Evolutionary conservation across 2,797 vertebrate genomes (phyloP), one percentile per base, ranked within the genome.

Genomic region (Cuculus canorus): DNA sequence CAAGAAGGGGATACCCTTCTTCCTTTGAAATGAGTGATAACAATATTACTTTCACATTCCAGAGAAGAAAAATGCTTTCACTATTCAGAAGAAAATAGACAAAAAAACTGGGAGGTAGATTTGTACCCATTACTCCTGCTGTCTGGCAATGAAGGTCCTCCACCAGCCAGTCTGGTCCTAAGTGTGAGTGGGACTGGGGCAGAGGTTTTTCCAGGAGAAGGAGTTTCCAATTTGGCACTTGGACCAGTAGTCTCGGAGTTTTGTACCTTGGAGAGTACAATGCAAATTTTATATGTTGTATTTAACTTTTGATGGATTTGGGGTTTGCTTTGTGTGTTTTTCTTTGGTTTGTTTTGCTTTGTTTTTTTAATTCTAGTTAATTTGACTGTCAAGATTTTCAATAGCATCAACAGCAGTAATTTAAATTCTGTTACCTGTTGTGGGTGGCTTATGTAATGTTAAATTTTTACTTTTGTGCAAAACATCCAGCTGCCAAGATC

Each of bases 341-440:
- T 30, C 10, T 61, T 28, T 22, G 18, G 9, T 25, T 25, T 54
- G 47, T 48, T 48, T 48, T 48, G 47, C 47, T 12, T 48, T 48
- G 45, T 47, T 60, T 64, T 75, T 80, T 48, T 10, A 35, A 64
- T 80, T 71, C 48, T 43, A 43, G 30, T 88, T 92, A 93, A 87
- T 94, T 95, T 93, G 60, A 86, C 93, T 94, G 87, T 93, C 95
- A 96, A 77, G 70, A 37, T 85, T 96, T 94, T 93, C 92, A 92
- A 52, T 57, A 68, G 59, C 52, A 88, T 73, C 65, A 96, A 75
- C 63, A 82, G 65, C 78, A 91, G 82, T 81, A 80, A 94, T 92
- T 93, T 83, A 90, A 87, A 85, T 94, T 91, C 68, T 95, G 87
- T 77, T 96, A 95, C 96, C 94, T 97, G 71, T 93, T 92, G 92